phyloP scores from a whole-genome alignment of 2,113 vertebrate species.

The Bos indicus region DNA sequence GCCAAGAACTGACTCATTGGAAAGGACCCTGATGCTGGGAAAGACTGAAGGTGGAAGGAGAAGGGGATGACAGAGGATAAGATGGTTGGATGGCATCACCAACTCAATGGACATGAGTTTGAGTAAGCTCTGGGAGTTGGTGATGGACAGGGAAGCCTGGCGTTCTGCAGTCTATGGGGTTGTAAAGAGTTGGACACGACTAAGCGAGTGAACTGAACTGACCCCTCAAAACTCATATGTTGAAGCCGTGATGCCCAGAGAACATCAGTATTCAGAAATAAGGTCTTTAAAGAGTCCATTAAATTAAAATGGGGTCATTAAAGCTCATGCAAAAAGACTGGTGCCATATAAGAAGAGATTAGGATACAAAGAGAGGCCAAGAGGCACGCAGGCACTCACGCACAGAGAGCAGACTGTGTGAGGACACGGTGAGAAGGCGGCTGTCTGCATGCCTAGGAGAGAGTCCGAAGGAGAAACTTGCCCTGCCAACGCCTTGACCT shows the following conservation, averaged over 20 bases:
- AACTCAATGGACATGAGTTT: not conserved
- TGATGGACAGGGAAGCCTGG: not conserved
- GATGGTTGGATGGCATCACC: not conserved
- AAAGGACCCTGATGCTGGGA: not conserved
- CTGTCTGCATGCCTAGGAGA: no score
- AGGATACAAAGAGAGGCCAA: not conserved
- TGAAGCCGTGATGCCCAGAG: not conserved
- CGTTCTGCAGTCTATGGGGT: not conserved
- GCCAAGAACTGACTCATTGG: not conserved
- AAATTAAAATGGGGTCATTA: not conserved
- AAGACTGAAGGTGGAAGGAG: not conserved
- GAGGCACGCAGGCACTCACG: not conserved
- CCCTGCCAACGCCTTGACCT: not conserved
- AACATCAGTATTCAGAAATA: not conserved
- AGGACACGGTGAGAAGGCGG: fast-evolving
- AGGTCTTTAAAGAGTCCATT: not conserved
- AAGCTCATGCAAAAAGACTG: not conserved
- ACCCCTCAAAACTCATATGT: not conserved
- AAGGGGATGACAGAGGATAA: not conserved
- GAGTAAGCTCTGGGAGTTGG: not conserved
- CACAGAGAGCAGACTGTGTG: not conserved
- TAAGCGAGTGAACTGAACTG: not conserved
- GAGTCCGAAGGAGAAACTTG: not conserved
- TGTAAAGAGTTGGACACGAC: not conserved
- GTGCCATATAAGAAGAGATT: not conserved